phyloP scores from a whole-genome alignment of 2,888 invertebrate genomes.

The Sabatieria punctata region DNA sequence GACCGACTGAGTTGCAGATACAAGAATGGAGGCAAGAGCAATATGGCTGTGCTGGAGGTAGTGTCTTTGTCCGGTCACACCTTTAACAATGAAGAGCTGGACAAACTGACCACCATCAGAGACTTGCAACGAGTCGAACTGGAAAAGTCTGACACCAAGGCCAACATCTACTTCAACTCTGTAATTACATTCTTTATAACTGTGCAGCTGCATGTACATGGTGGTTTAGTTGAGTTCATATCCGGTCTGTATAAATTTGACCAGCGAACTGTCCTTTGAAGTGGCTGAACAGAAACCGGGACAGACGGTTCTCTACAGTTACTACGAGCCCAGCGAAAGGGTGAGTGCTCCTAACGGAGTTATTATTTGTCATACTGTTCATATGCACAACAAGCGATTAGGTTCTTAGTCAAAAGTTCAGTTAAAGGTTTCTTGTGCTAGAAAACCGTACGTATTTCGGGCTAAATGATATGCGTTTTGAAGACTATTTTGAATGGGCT shows the following conservation, averaged over 20 bases:
- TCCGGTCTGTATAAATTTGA: neutral
- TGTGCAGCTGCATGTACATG: too few relatives aligned
- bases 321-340: neutral
- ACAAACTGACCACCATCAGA: constrained; percentile 17
- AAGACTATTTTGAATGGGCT: too few relatives aligned
- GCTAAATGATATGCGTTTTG: too few relatives aligned
- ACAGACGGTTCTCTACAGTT: neutral
- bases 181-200: too few relatives aligned
- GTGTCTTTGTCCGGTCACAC: constrained; percentile 28
- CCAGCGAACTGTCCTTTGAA: neutral
- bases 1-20: too few relatives aligned
- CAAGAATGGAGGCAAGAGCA: constrained; percentile 23
- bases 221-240: too few relatives aligned
- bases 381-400: too few relatives aligned
- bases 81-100: constrained; percentile 25
- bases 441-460: too few relatives aligned
- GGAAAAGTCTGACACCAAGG: constrained; percentile 32
- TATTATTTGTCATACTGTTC: too few relatives aligned
- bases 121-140: constrained; percentile 32
- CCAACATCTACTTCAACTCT: constrained; percentile 36
- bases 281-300: neutral
- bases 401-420: too few relatives aligned
- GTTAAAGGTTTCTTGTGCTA: too few relatives aligned
- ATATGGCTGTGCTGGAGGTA: constrained; percentile 36
- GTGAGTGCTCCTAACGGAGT: too few relatives aligned